Evolutionary conservation across 2,113 vertebrate genomes (phyloP).

Genomic region (Benitochromis conjunctus): DNA sequence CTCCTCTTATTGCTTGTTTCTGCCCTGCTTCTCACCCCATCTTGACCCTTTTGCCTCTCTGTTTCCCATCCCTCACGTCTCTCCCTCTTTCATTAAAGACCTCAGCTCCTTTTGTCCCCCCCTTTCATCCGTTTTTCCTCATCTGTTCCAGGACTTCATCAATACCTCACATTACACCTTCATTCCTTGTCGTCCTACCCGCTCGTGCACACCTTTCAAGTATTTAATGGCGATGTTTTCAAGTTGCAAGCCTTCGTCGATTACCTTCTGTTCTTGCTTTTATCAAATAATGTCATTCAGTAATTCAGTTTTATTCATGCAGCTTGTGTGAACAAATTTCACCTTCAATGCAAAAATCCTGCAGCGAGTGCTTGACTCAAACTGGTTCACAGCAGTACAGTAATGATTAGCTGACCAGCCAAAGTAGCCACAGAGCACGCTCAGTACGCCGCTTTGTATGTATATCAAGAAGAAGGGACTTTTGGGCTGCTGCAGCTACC

Average conservation of each 20-base stretch:
- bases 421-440: neutral
- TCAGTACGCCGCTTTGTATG: neutral
- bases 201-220: neutral
- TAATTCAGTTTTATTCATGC: neutral
- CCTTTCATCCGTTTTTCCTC: neutral
- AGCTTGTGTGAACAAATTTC: neutral
- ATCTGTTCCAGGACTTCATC: neutral
- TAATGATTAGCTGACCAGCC: neutral
- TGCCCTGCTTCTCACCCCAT: neutral
- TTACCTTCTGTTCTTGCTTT: neutral
- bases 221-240: neutral
- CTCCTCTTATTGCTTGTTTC: neutral
- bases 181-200: neutral
- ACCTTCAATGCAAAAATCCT: neutral
- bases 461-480: neutral
- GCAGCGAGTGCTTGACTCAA: neutral
- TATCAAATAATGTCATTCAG: neutral
- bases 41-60: neutral
- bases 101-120: neutral
- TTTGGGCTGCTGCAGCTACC: neutral
- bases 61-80: neutral
- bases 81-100: neutral
- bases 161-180: neutral
- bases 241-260: neutral
- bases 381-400: neutral